A percentile compares a stretch with the other conserved stretches of the same genome.
Conservation (phyloP, 1,140 invertebrate genomes). For the Macrosteles quadrilineatus region DNA sequence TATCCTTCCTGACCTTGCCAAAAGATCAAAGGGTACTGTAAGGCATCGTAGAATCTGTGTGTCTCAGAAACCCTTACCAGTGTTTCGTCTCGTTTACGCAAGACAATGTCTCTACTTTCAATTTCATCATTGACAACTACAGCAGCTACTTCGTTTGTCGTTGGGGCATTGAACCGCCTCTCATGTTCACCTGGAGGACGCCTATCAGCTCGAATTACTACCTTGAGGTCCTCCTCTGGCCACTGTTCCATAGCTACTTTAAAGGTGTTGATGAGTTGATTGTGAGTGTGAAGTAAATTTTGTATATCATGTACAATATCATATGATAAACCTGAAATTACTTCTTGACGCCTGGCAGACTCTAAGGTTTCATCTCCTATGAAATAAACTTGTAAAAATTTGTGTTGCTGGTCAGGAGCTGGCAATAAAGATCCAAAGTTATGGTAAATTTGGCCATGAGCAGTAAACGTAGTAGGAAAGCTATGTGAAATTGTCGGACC, state of each 20-base stretch:
- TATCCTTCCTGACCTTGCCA: constrained; percentile 42
- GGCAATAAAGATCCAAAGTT: constrained; percentile 46
- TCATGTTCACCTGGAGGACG: constrained; percentile 43
- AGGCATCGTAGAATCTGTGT: constrained; percentile 46
- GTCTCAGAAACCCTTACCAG: constrained; percentile 38
- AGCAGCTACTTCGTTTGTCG: constrained; percentile 40
- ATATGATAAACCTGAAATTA: background rate
- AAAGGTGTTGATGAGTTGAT: constrained; percentile 42
- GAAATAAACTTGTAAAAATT: constrained; percentile 52
- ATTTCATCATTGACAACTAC: constrained; percentile 43
- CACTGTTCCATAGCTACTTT: constrained; percentile 43
- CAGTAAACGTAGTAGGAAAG: constrained; percentile 50
- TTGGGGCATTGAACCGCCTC: constrained; percentile 43
- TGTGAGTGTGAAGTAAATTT: constrained; percentile 40
- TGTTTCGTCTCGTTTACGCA: constrained; percentile 37
- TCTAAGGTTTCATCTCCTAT: constrained; percentile 42
- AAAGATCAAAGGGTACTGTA: constrained; percentile 50
- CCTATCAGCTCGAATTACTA: constrained; percentile 43
- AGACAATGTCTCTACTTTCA: constrained; percentile 43
- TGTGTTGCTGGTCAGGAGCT: constrained; percentile 34
- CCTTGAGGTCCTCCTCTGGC: constrained; percentile 28
- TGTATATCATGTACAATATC: constrained; percentile 37
- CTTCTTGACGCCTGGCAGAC: constrained; percentile 28
- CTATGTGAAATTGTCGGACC: constrained; percentile 41
- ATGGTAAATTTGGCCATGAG: no score